Conservation (phyloP, 2,888 invertebrate species). For the Agriopis marginaria region DNA sequence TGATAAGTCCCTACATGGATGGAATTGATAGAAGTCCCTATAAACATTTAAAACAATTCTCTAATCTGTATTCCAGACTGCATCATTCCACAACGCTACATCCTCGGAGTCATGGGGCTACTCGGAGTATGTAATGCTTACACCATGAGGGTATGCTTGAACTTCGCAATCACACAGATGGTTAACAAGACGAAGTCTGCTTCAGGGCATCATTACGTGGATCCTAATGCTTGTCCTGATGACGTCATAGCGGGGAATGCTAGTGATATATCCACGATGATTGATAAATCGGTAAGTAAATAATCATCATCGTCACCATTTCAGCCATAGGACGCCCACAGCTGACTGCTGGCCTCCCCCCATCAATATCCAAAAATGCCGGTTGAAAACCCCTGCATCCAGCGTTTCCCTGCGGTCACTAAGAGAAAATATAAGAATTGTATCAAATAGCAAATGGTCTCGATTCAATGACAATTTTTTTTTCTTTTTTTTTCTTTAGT, state of each 20-base stretch:
- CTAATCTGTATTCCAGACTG: constrained; percentile 75
- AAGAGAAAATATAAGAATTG: too few relatives aligned
- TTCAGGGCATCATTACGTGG: constrained; percentile 46
- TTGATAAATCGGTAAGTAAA: constrained; percentile 63
- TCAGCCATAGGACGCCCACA: background rate
- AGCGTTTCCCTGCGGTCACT: too few relatives aligned
- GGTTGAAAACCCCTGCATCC: too few relatives aligned
- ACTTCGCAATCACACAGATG: constrained; percentile 91
- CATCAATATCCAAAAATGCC: too few relatives aligned
- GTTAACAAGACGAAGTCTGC: constrained; percentile 66
- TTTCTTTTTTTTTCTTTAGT: too few relatives aligned
- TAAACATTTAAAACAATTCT: too few relatives aligned
- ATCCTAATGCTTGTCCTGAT: constrained; percentile 70
- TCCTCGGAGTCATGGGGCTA: constrained; percentile 90
- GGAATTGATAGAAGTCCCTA: too few relatives aligned
- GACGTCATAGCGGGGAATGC: constrained; percentile 53
- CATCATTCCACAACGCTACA: constrained; percentile 88
- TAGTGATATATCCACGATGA: constrained; percentile 41
- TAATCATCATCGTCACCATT: background rate
- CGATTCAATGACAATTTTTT: too few relatives aligned
- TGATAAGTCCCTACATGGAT: too few relatives aligned
- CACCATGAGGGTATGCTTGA: constrained; percentile 90
- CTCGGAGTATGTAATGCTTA: constrained; percentile 90
- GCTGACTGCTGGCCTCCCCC: too few relatives aligned
- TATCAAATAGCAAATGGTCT: too few relatives aligned